Conservation (phyloP, 2,797 vertebrate genomes). For the Megaceryle alcyon region DNA sequence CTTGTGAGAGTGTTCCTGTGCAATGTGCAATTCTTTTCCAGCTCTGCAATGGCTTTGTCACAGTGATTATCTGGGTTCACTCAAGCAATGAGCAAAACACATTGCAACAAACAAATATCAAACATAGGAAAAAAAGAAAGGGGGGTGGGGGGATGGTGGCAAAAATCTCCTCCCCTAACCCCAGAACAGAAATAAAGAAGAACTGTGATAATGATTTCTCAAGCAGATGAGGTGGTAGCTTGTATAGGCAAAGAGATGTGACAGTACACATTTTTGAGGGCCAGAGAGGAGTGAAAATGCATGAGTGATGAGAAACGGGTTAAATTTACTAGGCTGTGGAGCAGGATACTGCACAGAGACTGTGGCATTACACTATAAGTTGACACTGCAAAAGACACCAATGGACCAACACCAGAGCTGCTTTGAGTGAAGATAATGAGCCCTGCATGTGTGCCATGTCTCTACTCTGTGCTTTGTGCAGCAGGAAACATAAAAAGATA, state of each 20-base stretch:
- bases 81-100: neutral
- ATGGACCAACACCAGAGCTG: neutral
- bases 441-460: neutral
- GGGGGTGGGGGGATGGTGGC: fast-evolving
- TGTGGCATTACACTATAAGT: neutral
- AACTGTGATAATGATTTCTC: neutral
- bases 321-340: neutral
- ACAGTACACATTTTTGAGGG: neutral
- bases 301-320: neutral
- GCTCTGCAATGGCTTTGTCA: neutral
- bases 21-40: neutral
- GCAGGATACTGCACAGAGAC: neutral
- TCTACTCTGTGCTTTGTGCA: neutral
- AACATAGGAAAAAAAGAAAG: neutral
- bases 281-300: neutral
- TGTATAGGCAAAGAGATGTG: neutral
- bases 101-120: neutral
- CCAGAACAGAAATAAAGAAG: neutral
- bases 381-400: neutral
- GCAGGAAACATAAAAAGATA: neutral
- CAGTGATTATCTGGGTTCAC: fast-evolving
- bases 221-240: neutral
- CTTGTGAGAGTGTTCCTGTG: neutral
- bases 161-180: neutral
- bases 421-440: neutral